These are phyloP conservation scores for Leucopternis melanops DNA, from an alignment of 2,113 vertebrate species.

Conservation along the genomic window DNA sequence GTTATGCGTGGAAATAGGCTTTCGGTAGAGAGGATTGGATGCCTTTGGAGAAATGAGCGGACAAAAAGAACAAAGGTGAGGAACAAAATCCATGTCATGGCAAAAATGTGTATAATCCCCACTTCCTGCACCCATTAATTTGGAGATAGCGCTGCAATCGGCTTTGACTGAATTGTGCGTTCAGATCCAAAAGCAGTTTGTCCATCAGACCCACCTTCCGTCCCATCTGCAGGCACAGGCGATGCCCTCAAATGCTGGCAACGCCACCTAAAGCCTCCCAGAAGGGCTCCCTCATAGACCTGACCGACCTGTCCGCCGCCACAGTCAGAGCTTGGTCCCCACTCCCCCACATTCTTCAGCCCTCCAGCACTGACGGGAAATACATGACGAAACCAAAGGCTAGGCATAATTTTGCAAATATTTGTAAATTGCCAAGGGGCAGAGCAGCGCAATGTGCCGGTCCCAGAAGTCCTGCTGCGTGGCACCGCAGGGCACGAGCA, in stretches of 20 bases:
- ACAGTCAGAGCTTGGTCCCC: neutral
- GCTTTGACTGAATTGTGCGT: neutral
- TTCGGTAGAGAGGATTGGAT: conserved; percentile 94
- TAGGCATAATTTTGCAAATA: neutral
- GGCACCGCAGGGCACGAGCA: neutral
- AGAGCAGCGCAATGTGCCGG: accelerated
- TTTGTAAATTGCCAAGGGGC: neutral
- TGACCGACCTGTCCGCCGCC: neutral
- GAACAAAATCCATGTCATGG: accelerated
- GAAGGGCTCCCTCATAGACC: neutral
- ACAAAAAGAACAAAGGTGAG: neutral
- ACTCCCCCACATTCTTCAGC: neutral
- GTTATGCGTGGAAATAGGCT: conserved; percentile 82
- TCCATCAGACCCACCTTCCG: neutral
- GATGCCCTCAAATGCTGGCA: neutral
- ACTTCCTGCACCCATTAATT: neutral
- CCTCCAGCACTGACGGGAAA: neutral
- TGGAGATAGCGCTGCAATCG: neutral
- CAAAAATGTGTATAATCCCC: neutral
- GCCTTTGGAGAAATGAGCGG: conserved; percentile 72
- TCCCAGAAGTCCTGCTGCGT: neutral
- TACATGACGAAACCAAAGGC: neutral
- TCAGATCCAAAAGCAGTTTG: neutral
- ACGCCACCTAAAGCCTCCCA: neutral
- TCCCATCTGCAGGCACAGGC: neutral